These are phyloP conservation scores for Drosophila tsacasi DNA, from an alignment of 1,140 invertebrate genomes.

Conservation along the genomic window DNA sequence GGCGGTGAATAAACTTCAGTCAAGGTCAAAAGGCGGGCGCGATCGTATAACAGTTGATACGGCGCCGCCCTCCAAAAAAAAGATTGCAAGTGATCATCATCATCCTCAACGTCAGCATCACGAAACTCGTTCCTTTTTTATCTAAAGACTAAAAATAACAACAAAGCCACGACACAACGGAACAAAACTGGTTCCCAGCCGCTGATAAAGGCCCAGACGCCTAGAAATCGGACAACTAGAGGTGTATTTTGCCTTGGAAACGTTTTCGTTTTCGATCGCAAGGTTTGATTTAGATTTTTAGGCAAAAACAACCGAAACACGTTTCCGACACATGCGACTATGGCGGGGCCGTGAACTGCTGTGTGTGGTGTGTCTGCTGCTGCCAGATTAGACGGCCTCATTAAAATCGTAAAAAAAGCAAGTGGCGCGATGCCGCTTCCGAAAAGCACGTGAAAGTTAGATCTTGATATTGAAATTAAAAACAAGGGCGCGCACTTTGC, in stretches of 20 bases:
- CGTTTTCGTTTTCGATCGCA: constrained; percentile 32
- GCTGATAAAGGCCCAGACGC: constrained; percentile 33
- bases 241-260: constrained; percentile 37
- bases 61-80: background rate
- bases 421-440: constrained; percentile 28
- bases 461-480: background rate
- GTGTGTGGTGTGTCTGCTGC: constrained; percentile 16
- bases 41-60: constrained; percentile 36
- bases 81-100: constrained; percentile 34
- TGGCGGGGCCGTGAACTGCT: constrained; percentile 19
- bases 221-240: constrained; percentile 26
- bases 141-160: constrained; percentile 28
- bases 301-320: constrained; percentile 26
- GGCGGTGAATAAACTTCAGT: constrained; percentile 23
- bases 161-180: constrained; percentile 25
- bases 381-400: constrained; percentile 16
- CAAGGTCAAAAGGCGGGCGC: constrained; percentile 29
- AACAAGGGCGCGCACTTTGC: background rate
- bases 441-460: constrained; percentile 20
- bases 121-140: constrained; percentile 33
- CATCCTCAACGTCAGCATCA: background rate
- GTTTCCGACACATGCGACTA: constrained; percentile 29
- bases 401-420: background rate
- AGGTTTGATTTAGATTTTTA: constrained; percentile 23
- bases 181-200: constrained; percentile 38